Evolutionary conservation across 2,113 vertebrate genomes (phyloP).

Genomic region (Psittacula cyanocephala): DNA sequence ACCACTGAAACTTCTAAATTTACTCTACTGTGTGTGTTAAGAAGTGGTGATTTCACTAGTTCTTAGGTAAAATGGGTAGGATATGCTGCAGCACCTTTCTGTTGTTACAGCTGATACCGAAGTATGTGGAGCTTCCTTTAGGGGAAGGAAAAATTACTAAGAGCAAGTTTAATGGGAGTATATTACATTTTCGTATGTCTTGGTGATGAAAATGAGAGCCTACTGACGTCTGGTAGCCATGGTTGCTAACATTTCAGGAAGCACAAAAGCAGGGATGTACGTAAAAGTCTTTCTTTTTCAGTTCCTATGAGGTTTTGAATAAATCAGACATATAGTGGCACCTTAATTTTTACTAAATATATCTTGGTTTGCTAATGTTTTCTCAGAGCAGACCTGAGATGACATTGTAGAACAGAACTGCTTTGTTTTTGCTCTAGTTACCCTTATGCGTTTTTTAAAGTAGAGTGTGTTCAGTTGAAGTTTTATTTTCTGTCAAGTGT

Average conservation of each 20-base stretch:
- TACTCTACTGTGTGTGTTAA: neutral
- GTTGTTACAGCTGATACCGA: neutral
- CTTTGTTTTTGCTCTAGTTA: constrained; percentile 28
- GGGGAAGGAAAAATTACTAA: neutral
- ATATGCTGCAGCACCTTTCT: neutral
- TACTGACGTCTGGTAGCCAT: constrained; percentile 42
- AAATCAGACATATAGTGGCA: neutral
- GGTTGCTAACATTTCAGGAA: constrained; percentile 20
- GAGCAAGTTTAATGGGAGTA: neutral
- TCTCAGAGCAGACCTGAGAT: constrained; percentile 3
- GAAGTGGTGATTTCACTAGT: neutral
- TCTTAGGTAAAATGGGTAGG: neutral
- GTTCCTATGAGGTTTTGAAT: neutral
- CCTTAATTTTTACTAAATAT: constrained; percentile 31
- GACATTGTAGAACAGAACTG: neutral
- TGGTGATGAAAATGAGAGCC: neutral
- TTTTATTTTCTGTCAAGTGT: constrained; percentile 27
- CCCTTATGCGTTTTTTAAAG: constrained; percentile 4
- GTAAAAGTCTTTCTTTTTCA: neutral
- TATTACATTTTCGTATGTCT: neutral
- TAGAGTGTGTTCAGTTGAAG: neutral
- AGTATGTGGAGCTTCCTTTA: neutral
- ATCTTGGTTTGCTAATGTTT: neutral
- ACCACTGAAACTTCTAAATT: neutral
- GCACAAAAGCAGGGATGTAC: neutral